These are phyloP conservation scores for Drosophila orena DNA, from an alignment of 1,140 invertebrate species.

Conservation along the genomic window DNA sequence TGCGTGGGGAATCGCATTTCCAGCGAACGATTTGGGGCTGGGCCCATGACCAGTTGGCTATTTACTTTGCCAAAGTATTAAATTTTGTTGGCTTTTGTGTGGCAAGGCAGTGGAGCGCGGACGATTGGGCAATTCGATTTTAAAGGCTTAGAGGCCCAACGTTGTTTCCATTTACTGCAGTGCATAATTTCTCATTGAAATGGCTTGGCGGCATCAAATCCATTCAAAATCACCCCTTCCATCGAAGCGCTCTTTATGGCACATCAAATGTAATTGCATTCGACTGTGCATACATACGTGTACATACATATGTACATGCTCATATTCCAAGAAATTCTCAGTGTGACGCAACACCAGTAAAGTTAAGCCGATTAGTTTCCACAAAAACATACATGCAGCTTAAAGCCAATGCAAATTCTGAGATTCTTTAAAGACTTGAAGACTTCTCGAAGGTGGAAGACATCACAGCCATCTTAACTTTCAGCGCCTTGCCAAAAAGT, in stretches of 20 bases:
- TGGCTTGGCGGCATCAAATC: neutral
- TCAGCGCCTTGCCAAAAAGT: neutral
- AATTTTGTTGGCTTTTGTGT: conserved; percentile 61
- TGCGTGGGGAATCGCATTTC: conserved; percentile 72
- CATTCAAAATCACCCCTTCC: neutral
- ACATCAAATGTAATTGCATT: conserved; percentile 30
- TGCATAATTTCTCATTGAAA: conserved; percentile 41
- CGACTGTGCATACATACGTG: neutral
- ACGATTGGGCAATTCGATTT: conserved; percentile 71
- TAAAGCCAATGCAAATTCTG: conserved; percentile 8
- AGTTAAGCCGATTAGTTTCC: conserved; percentile 37
- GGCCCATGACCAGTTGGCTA: conserved; percentile 32
- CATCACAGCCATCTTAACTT: neutral
- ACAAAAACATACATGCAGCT: conserved; percentile 22
- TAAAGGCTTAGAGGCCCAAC: conserved; percentile 54
- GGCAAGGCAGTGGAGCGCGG: conserved; percentile 14
- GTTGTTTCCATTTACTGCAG: conserved; percentile 41
- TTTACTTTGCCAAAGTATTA: conserved; percentile 72
- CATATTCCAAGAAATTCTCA: neutral
- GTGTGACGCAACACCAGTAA: conserved; percentile 10
- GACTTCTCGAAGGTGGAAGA: neutral
- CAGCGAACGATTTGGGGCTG: conserved; percentile 45
- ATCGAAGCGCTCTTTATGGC: conserved; percentile 3
- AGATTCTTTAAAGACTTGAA: neutral
- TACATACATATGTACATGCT: no score